Percentiles rank a stretch among this genome's conserved stretches.
Evolutionary conservation across 2,113 vertebrate species (phyloP).

Genomic region (Microcebus murinus): DNA sequence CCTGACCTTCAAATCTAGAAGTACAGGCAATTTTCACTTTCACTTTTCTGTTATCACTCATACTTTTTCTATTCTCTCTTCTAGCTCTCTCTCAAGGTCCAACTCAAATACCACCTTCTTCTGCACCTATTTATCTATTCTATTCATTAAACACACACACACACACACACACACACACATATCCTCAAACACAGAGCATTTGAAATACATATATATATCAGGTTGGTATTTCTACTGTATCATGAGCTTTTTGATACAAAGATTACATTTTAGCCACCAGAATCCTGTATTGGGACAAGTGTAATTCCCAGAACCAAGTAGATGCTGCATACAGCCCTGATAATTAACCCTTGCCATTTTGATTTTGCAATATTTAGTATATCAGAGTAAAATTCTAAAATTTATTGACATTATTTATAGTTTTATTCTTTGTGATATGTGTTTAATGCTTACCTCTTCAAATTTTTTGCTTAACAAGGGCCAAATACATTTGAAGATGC

Average conservation of each 20-base stretch:
- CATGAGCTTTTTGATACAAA: background rate
- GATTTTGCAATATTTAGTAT: background rate
- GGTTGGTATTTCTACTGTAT: background rate
- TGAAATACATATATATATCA: background rate
- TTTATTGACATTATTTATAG: background rate
- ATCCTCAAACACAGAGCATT: background rate
- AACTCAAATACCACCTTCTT: background rate
- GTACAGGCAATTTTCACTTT: background rate
- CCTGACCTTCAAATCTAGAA: background rate
- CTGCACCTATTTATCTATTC: background rate
- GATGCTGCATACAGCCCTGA: background rate
- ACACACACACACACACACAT: fast-evolving
- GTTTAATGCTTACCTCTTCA: constrained; percentile 1
- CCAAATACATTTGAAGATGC: constrained; percentile 88
- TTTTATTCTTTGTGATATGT: background rate
- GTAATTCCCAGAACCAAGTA: background rate
- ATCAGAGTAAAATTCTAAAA: background rate
- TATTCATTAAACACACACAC: background rate
- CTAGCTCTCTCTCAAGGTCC: background rate
- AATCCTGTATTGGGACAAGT: background rate
- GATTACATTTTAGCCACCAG: background rate
- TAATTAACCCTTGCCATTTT: background rate
- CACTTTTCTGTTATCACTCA: background rate
- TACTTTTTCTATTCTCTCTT: too few relatives aligned
- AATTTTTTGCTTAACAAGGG: constrained; percentile 75